A percentile compares a stretch with the other conserved stretches of the same genome.
Evolutionary conservation across 2,797 vertebrate species (phyloP).

Genomic region (Catharus ustulatus): DNA sequence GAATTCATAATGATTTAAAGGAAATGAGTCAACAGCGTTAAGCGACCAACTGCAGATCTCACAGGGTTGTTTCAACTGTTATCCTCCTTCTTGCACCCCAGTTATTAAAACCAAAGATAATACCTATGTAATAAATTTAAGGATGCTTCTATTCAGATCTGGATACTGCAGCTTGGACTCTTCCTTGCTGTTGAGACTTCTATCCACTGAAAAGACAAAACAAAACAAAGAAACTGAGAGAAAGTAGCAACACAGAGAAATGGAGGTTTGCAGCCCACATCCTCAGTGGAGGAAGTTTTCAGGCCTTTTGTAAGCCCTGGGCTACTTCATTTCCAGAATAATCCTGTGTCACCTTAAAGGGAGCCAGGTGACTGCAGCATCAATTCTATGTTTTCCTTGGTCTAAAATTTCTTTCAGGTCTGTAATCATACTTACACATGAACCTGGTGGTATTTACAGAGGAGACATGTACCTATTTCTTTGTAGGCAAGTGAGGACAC

Average conservation of each 20-base stretch:
- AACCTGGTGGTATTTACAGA: neutral
- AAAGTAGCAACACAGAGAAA: neutral
- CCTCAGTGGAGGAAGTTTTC: neutral
- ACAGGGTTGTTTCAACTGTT: neutral
- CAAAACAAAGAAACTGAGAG: neutral
- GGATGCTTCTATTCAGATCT: neutral
- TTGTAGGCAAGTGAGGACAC: neutral
- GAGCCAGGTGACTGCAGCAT: neutral
- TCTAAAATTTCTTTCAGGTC: neutral
- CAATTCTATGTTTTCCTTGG: neutral
- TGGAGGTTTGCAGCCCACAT: neutral
- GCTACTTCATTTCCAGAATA: slow-evolving; percentile 28
- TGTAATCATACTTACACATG: neutral
- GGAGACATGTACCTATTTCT: neutral
- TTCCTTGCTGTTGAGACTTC: neutral
- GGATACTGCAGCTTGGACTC: neutral
- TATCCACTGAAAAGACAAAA: neutral
- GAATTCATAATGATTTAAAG: neutral
- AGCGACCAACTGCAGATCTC: neutral
- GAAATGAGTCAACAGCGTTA: neutral
- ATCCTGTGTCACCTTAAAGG: neutral
- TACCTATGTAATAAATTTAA: neutral
- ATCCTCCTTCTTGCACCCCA: neutral
- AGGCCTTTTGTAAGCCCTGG: neutral
- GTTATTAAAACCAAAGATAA: neutral